These are phyloP conservation scores for Oxyscelio sp. DNA, from an alignment of 2,888 invertebrate genomes.

Conservation along the genomic window DNA sequence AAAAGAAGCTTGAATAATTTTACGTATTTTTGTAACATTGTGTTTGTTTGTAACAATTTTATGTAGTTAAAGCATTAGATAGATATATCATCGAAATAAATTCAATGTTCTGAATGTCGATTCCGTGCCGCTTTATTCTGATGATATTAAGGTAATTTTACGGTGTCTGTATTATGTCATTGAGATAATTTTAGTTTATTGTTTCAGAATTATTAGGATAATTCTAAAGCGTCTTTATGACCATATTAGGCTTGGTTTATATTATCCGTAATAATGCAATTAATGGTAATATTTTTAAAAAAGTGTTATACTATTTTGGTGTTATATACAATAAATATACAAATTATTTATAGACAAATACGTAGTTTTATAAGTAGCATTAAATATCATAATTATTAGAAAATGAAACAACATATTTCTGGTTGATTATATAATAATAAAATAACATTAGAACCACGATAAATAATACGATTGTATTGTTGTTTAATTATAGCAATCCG, in stretches of 20 bases:
- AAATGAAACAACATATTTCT: no score
- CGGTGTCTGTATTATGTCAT: slow-evolving; percentile 64
- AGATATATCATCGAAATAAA: slow-evolving; percentile 51
- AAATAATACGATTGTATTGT: no score
- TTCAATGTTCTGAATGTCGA: slow-evolving; percentile 53
- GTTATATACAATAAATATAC: neutral
- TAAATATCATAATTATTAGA: no score
- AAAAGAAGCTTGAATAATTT: no score
- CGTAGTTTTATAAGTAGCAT: no score
- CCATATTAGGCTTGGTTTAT: slow-evolving; percentile 55
- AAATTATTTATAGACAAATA: no score
- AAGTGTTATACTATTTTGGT: neutral
- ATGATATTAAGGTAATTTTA: slow-evolving; percentile 67
- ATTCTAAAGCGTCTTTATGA: slow-evolving; percentile 61
- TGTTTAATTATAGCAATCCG: no score
- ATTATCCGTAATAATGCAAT: slow-evolving; percentile 21
- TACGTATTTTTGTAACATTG: no score
- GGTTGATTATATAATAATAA: no score
- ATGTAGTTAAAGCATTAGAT: slow-evolving; percentile 33
- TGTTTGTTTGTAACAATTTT: no score
- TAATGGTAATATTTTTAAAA: neutral
- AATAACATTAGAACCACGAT: no score
- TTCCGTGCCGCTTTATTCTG: slow-evolving; percentile 56
- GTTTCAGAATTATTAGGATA: slow-evolving; percentile 67
- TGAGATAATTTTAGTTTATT: slow-evolving; percentile 70